phyloP scores from a whole-genome alignment of 2,888 invertebrate genomes.

The Galerucella pusilla region DNA sequence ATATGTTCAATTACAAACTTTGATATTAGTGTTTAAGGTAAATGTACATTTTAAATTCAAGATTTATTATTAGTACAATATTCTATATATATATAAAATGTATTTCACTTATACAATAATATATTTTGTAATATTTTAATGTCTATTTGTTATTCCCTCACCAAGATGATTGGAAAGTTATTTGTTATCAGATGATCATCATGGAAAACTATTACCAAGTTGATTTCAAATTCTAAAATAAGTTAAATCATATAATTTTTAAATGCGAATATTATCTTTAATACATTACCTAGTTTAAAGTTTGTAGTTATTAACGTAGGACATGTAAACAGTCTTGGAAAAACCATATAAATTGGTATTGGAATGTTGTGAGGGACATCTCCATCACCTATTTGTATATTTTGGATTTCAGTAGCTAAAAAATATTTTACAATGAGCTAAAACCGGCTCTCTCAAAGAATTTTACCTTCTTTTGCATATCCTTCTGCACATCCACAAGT shows the following conservation, averaged over 20 bases:
- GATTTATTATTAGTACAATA: conserved; percentile 8
- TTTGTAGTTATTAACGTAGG: conserved; percentile 90
- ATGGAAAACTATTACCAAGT: conserved; percentile 91
- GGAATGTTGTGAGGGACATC: conserved; percentile 84
- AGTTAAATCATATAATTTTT: conserved; percentile 52
- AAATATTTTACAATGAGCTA: conserved; percentile 29
- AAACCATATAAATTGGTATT: conserved; percentile 94
- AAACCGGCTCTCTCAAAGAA: not conserved
- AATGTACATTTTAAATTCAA: not conserved
- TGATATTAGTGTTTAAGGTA: conserved; percentile 1
- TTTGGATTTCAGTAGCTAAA: conserved; percentile 96
- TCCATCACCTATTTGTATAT: conserved; percentile 96
- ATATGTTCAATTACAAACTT: not conserved
- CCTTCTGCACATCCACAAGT: conserved; percentile 95
- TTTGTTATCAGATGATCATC: conserved; percentile 94
- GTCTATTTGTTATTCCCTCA: conserved; percentile 60
- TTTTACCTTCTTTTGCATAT: conserved; percentile 86
- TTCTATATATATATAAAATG: conserved; percentile 21
- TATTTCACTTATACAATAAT: conserved; percentile 33
- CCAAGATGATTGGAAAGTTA: conserved; percentile 85
- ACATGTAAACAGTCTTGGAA: conserved; percentile 95
- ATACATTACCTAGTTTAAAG: conserved; percentile 87
- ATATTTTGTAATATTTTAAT: conserved; percentile 28
- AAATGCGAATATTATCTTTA: conserved; percentile 23
- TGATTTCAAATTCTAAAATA: conserved; percentile 92